These are phyloP conservation scores for Leptestheria dahalacensis DNA, from an alignment of 1,140 invertebrate genomes.

Conservation along the genomic window DNA sequence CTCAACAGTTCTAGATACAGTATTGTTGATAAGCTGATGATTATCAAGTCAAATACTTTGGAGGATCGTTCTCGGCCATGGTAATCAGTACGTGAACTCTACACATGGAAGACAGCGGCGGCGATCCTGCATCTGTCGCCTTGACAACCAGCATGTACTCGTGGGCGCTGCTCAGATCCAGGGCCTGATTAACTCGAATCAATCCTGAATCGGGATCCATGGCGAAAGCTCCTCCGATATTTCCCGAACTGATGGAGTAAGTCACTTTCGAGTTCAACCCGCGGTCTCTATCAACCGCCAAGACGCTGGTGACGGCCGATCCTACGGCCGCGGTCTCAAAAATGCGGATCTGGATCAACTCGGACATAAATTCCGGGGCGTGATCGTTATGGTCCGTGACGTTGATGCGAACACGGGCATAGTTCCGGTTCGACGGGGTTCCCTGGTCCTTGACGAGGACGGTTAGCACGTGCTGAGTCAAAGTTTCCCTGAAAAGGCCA, in stretches of 20 bases:
- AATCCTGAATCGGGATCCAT: constrained; percentile 62
- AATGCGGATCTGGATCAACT: constrained; percentile 55
- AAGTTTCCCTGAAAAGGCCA: constrained; percentile 42
- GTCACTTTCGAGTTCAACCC: constrained; percentile 62
- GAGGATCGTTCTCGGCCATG: constrained; percentile 75
- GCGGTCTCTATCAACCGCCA: constrained; percentile 62
- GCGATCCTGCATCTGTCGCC: constrained; percentile 62
- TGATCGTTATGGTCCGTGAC: constrained; percentile 84
- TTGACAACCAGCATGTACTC: constrained; percentile 70
- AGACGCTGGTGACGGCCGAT: constrained; percentile 50
- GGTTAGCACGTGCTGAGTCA: constrained; percentile 65
- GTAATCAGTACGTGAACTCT: constrained; percentile 73
- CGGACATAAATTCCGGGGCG: constrained; percentile 59
- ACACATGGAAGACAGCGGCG: constrained; percentile 53
- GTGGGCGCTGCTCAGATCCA: constrained; percentile 47
- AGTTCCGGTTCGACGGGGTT: constrained; percentile 65
- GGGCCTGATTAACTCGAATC: constrained; percentile 51
- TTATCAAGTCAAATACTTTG: constrained; percentile 32
- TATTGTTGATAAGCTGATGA: not conserved
- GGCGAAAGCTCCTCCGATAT: constrained; percentile 65
- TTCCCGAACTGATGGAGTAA: constrained; percentile 67
- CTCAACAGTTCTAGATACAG: not conserved
- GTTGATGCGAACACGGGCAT: constrained; percentile 60
- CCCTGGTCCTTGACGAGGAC: constrained; percentile 82
- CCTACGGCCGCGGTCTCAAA: constrained; percentile 57